phyloP scores from a whole-genome alignment of 2,113 vertebrate genomes.

The Meles meles region DNA sequence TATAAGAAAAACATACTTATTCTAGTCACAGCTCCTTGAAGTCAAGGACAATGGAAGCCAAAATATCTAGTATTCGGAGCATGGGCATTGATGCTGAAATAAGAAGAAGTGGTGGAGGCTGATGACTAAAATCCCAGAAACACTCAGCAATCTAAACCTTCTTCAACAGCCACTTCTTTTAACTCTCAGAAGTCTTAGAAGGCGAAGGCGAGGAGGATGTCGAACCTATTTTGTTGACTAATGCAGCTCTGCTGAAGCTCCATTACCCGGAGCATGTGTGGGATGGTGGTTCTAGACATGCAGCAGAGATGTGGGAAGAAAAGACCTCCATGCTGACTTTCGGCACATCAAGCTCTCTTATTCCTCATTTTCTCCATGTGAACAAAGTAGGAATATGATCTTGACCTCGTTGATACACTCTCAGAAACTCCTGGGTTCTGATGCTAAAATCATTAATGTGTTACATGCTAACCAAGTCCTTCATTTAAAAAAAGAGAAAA shows the following conservation, averaged over 20 bases:
- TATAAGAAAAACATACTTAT: background rate
- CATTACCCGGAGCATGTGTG: background rate
- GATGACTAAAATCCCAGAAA: background rate
- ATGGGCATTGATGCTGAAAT: background rate
- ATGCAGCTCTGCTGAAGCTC: background rate
- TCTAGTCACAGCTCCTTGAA: background rate
- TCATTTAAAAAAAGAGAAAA: background rate
- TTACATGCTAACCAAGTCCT: background rate
- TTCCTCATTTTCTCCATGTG: background rate
- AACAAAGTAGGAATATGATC: background rate
- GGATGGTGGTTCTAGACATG: background rate
- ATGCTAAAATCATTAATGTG: background rate
- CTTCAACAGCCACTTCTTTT: background rate
- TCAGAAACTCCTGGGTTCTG: background rate
- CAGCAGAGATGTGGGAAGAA: background rate
- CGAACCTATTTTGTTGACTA: background rate
- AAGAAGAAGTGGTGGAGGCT: background rate
- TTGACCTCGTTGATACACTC: background rate
- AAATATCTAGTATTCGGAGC: background rate
- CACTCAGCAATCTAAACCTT: background rate
- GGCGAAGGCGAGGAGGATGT: background rate
- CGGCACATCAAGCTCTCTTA: background rate
- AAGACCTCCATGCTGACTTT: background rate
- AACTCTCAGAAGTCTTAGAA: conserved; percentile 8
- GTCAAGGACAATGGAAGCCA: background rate